Conservation (phyloP, 2,113 vertebrate species). For the Mesitornis unicolor region DNA sequence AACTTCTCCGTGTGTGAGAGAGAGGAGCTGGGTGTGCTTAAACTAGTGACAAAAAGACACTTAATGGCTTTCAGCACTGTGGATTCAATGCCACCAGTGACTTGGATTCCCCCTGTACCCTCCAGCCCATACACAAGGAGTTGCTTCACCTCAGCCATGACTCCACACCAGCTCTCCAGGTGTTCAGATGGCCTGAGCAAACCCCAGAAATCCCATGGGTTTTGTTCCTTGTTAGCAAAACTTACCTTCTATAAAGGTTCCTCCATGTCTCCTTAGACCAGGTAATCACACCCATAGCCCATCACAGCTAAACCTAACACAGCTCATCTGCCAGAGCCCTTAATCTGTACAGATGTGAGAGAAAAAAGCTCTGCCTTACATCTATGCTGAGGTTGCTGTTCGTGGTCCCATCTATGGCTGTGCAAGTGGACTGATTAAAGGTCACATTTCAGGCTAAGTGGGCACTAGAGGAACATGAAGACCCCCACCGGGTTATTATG, state of each 20-base stretch:
- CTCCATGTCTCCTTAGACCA: background rate
- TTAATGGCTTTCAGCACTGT: accelerated
- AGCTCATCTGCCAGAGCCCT: background rate
- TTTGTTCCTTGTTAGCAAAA: background rate
- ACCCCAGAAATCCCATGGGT: accelerated
- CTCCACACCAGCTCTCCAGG: background rate
- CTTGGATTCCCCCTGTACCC: accelerated
- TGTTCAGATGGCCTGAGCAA: background rate
- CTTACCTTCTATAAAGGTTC: background rate
- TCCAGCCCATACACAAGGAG: accelerated
- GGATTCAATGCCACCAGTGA: accelerated
- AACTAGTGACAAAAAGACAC: background rate
- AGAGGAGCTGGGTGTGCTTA: background rate
- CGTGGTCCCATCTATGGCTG: background rate
- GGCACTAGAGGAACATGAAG: background rate
- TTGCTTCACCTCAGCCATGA: background rate
- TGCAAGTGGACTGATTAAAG: background rate
- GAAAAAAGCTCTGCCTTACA: background rate
- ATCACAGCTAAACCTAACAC: background rate
- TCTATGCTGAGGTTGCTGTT: background rate
- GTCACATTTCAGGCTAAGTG: background rate
- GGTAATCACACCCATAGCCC: background rate
- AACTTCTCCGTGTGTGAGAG: background rate
- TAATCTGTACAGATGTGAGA: accelerated
- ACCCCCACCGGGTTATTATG: background rate